Conservation (phyloP, 2,888 invertebrate species). For the Athalia cordata region DNA sequence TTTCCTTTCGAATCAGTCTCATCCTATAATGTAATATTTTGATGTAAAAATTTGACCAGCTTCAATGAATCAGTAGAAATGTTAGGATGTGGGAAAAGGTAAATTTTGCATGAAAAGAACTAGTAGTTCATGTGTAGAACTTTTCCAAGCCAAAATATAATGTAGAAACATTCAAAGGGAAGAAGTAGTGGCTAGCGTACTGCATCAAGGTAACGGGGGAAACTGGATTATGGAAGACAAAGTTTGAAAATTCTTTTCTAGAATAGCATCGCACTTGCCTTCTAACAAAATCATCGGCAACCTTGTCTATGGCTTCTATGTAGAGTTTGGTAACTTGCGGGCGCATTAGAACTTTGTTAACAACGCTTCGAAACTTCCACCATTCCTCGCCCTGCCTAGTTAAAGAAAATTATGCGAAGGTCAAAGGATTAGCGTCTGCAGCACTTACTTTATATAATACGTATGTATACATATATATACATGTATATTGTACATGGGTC, state of each 20-base stretch:
- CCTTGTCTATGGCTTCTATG: conserved; percentile 61
- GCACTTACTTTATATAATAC: neutral
- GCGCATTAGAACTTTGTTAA: conserved; percentile 76
- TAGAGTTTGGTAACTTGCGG: conserved; percentile 70
- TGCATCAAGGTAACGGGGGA: too few relatives aligned
- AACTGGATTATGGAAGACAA: neutral
- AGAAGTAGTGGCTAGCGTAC: too few relatives aligned
- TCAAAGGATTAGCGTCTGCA: conserved; percentile 20
- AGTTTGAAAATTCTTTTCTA: neutral
- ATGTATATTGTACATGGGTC: too few relatives aligned
- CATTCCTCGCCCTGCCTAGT: conserved; percentile 74
- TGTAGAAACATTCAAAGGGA: too few relatives aligned
- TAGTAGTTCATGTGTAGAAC: neutral
- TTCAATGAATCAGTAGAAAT: too few relatives aligned
- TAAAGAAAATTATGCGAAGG: conserved; percentile 9
- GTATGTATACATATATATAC: neutral
- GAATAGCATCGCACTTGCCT: conserved; percentile 37
- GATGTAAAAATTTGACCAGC: too few relatives aligned
- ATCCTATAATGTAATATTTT: conserved; percentile 61
- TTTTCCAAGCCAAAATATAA: too few relatives aligned
- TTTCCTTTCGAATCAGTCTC: conserved; percentile 61
- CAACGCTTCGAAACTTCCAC: conserved; percentile 75
- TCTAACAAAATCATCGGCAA: conserved; percentile 62
- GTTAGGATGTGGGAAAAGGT: too few relatives aligned
- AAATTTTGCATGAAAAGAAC: neutral